These are phyloP conservation scores for Dromius quadrimaculatus DNA, from an alignment of 2,888 invertebrate species.

Conservation along the genomic window DNA sequence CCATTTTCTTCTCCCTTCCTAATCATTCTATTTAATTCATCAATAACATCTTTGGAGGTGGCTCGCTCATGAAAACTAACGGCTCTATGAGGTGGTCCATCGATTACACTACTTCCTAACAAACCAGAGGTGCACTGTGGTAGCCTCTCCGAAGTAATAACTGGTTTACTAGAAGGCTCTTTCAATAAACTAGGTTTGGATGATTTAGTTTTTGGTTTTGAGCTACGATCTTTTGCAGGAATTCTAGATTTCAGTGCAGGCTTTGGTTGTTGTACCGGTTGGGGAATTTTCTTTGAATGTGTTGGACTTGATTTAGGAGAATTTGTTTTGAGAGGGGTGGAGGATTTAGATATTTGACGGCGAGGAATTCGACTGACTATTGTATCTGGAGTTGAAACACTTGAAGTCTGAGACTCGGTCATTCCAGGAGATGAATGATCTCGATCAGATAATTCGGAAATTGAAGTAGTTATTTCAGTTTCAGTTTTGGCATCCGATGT, in stretches of 20 bases:
- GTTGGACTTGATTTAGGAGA: constrained; percentile 53
- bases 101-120: constrained; percentile 64
- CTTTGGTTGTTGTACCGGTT: constrained; percentile 55
- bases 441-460: constrained; percentile 19
- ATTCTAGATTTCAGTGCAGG: constrained; percentile 66
- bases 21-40: constrained; percentile 78
- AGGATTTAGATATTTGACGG: constrained; percentile 55
- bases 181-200: constrained; percentile 63
- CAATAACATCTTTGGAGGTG: constrained; percentile 82
- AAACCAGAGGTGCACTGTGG: constrained; percentile 63
- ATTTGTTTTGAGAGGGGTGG: constrained; percentile 51
- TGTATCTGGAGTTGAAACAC: constrained; percentile 79
- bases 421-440: constrained; percentile 70
- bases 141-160: constrained; percentile 64
- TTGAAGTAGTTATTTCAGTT: constrained; percentile 52
- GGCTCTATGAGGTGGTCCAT: constrained; percentile 70
- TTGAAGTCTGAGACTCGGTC: constrained; percentile 76
- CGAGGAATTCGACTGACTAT: constrained; percentile 74
- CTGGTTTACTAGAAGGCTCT: constrained; percentile 59
- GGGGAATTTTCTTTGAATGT: constrained; percentile 45
- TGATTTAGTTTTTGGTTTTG: constrained; percentile 59
- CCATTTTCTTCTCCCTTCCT: constrained; percentile 69
- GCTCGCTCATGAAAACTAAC: constrained; percentile 80
- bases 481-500: constrained; percentile 49
- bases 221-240: constrained; percentile 62